Evolutionary conservation across 2,113 vertebrate species (phyloP).

Genomic region (Phalacrocorax brasilianus): DNA sequence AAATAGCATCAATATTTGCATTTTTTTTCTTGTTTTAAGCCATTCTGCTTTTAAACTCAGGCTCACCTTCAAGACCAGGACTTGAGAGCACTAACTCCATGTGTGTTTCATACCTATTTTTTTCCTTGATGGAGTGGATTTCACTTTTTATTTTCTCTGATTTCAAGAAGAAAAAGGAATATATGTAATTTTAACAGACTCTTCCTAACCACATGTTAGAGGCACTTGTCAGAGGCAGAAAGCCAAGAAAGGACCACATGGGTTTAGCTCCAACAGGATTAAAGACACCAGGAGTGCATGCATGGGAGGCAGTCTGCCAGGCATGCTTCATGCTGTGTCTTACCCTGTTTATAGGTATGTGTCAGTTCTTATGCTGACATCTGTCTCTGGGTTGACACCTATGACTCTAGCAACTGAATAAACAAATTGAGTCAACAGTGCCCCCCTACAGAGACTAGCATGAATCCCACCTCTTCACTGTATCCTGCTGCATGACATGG

Average conservation of each 20-base stretch:
- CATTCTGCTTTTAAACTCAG: not conserved
- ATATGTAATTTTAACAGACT: not conserved
- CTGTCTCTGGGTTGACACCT: not conserved
- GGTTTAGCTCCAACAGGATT: not conserved
- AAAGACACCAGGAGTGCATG: not conserved
- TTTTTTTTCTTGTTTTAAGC: not conserved
- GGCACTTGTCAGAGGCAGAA: not conserved
- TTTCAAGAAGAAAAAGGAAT: not conserved
- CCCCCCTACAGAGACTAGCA: not conserved
- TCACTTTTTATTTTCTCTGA: not conserved
- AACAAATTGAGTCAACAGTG: not conserved
- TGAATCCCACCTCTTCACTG: not conserved
- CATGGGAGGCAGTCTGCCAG: not conserved
- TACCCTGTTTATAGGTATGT: not conserved
- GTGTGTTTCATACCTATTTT: not conserved
- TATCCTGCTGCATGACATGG: not conserved
- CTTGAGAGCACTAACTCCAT: not conserved
- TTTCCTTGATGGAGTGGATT: not conserved
- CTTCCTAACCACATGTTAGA: not conserved
- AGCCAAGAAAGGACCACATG: not conserved
- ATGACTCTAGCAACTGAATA: not conserved
- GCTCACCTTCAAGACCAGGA: not conserved
- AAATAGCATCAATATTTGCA: not conserved
- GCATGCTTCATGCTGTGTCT: not conserved
- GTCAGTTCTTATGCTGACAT: not conserved